These are phyloP conservation scores for Thripadectes ignobilis DNA, from an alignment of 2,797 vertebrate genomes.

Conservation along the genomic window DNA sequence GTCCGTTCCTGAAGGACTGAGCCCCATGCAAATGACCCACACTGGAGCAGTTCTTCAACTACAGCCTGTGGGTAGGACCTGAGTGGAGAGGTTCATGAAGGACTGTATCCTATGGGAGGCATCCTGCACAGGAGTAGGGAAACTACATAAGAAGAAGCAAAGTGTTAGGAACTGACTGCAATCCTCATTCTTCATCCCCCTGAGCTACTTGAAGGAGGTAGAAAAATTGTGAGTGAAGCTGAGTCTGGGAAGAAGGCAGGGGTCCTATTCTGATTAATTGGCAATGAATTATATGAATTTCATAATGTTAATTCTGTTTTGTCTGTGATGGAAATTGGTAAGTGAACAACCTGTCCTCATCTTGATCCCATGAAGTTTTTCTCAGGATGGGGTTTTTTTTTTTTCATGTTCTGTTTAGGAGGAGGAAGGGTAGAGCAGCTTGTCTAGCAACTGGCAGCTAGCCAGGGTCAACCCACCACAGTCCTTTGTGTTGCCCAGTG, in stretches of 20 bases:
- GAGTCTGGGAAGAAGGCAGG: not conserved
- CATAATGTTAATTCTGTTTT: not conserved
- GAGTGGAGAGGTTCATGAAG: not conserved
- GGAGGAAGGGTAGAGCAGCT: not conserved
- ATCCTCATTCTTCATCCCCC: not conserved
- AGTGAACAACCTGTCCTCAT: not conserved
- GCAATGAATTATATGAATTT: not conserved
- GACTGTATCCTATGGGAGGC: not conserved
- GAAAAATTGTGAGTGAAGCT: not conserved
- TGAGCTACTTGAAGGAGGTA: not conserved
- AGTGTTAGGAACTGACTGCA: not conserved
- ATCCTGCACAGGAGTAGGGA: not conserved
- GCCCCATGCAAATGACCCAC: not conserved
- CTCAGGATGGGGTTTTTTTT: not conserved
- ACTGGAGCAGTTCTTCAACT: not conserved
- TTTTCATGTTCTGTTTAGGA: not conserved
- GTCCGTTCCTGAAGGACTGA: not conserved
- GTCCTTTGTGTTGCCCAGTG: not conserved
- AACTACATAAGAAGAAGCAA: accelerated
- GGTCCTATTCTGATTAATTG: not conserved
- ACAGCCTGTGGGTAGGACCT: not conserved
- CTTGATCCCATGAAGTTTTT: not conserved
- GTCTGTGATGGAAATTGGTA: not conserved
- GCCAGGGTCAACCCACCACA: not conserved
- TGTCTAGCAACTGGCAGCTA: not conserved